Base-by-base conservation (phyloP, 2,797 vertebrate species). In the Phaenicophaeus curvirostris region DNA sequence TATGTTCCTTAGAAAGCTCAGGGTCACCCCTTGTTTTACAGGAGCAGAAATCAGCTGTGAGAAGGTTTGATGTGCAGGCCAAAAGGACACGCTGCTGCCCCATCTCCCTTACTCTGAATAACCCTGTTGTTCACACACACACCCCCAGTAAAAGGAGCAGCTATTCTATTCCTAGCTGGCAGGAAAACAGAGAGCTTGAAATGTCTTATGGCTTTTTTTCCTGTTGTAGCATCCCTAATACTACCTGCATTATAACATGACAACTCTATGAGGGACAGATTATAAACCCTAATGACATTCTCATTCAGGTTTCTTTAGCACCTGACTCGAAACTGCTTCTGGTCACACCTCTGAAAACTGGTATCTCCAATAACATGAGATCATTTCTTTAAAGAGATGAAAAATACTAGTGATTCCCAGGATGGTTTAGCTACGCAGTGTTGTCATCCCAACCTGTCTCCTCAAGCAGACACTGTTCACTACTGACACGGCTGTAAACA, bases 1-100 rank as follows among this genome's bases (percentile, higher is more conserved):
- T 86, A 78, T 4, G 79, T 31, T 94, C 74, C 94, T 94, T 94
- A 83, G 91, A 94, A 96, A 94, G 59, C 63, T 53, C 2, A 0
- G 21, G 48, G 51, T 88, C 28, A 63, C 81, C 20, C 28, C 33
- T 13, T 13, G n/a, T 20, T 76, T 62, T 39, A 41, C 2, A 5
- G 51, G 42, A 93, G 18, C 0, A 79, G 61, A 44, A 85, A 33
- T 4, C 33, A 31, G 28, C 73, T 58, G 23, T 59, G 53, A 30
- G 42, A 69, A 69, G 57, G n/a, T 63, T 7, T 85, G 31, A 9
- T 41, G 46, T 48, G 35, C 51, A 48, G 76, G 37, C 21, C 77
- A 82, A 39, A 39, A 76, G 50, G 54, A 71, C 20, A 6, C 3
- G 13, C 35, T 92, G 41, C 44, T 71, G 39, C 39, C n/a, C 28